phyloP scores from a whole-genome alignment of 2,797 vertebrate species.

The Peromyscus melanophrys region DNA sequence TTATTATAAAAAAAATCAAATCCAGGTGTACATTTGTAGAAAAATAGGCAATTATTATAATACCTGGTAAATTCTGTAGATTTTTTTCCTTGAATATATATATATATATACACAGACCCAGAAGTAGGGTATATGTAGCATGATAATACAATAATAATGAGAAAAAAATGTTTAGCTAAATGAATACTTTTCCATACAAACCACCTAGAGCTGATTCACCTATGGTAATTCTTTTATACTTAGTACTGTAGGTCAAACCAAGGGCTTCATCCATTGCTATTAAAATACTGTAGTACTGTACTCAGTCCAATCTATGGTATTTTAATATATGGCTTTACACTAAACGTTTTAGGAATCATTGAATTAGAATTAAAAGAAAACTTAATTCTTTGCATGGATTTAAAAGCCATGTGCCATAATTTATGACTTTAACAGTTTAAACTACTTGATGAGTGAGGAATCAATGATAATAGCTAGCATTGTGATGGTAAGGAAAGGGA shows the following conservation, averaged over 20 bases:
- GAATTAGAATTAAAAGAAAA: not conserved
- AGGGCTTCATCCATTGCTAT: not conserved
- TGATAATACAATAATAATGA: conserved; percentile 31
- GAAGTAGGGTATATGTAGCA: not conserved
- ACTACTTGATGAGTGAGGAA: conserved; percentile 38
- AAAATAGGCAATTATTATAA: conserved; percentile 68
- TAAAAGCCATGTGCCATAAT: conserved; percentile 19
- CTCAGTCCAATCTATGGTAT: not conserved
- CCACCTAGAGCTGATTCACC: not conserved
- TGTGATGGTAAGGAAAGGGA: not conserved
- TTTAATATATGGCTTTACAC: conserved; percentile 18
- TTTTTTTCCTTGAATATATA: conserved; percentile 33
- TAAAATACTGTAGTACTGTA: not conserved
- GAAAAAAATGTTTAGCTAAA: not conserved
- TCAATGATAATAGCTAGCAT: not conserved
- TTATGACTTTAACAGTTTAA: conserved; percentile 15
- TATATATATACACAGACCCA: not conserved
- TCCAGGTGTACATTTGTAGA: conserved; percentile 42
- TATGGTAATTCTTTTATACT: not conserved
- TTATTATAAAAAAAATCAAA: conserved; percentile 23
- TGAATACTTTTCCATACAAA: conserved; percentile 13
- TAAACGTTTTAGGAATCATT: conserved; percentile 29
- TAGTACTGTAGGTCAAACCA: not conserved
- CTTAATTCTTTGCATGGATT: not conserved
- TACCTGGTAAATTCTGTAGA: conserved; percentile 1